A percentile compares a stretch with the other conserved stretches of the same genome.
phyloP scores from a whole-genome alignment of 2,797 vertebrate genomes.

The Gastrophryne carolinensis region DNA sequence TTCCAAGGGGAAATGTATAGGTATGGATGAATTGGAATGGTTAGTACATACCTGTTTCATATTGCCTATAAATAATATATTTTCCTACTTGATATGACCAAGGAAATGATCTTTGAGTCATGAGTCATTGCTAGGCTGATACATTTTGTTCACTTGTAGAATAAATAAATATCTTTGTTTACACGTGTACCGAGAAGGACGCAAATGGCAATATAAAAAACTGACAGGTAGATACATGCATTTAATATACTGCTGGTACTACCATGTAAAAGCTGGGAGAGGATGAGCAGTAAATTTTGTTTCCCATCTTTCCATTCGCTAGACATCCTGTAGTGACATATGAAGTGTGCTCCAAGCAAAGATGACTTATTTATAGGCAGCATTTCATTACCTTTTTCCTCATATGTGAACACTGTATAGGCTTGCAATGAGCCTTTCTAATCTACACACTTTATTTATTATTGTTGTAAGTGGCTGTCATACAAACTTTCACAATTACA shows the following conservation, averaged over 20 bases:
- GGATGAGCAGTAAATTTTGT: not conserved
- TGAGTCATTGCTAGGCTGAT: not conserved
- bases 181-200: not conserved
- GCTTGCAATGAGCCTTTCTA: not conserved
- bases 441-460: not conserved
- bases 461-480: not conserved
- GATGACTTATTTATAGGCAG: not conserved
- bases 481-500: not conserved
- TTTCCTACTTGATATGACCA: not conserved
- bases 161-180: not conserved
- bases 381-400: not conserved
- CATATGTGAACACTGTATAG: not conserved
- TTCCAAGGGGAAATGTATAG: no score
- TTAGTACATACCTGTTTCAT: no score
- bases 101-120: not conserved
- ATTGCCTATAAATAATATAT: not conserved
- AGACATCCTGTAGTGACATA: not conserved
- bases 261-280: not conserved
- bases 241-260: not conserved
- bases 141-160: not conserved
- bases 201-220: not conserved
- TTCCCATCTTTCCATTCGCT: not conserved
- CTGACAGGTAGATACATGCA: not conserved
- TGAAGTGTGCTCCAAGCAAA: not conserved
- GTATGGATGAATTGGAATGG: no score